Base-by-base conservation (phyloP, 2,113 vertebrate species). In the Etia nguti region DNA sequence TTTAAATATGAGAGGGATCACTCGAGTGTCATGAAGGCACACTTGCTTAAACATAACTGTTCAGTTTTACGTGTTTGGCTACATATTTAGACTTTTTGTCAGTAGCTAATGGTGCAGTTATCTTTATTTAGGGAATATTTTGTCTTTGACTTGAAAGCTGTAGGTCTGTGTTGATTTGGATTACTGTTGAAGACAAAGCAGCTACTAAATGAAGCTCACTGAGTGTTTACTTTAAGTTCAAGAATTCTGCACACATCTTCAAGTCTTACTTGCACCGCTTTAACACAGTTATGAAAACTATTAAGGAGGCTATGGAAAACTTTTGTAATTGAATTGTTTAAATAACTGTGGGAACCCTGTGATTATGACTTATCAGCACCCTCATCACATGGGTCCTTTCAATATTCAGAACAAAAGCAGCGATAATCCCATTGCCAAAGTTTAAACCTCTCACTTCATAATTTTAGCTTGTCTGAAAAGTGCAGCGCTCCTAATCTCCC, bases 341-440 rank as follows among this genome's bases (percentile, higher is more conserved):
- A 90, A 80, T 89, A 70, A 92, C 88, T 89, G 89, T 93, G 91
- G 90, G 93, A 95, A 91, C 92, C 54, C 80, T 87, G 86, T 86
- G 88, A 88, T 88, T 89, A 46, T 82, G 82, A 83, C 31, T 93
- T 89, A 93, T 92, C 90, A 52, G 80, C 90, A 83, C 89, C 88
- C 59, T 86, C 83, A 92, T 92, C 94, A 90, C 86, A 87, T 56
- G 92, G 52, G 22, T 83, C 80, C 82, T 85, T 91, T 84, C 88
- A 81, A 41, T 70, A 50, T 8, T 24, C 83, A 59, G 92, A 94
- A 94, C 92, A 93, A 92, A 92, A 93, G 87, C 88, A 83, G 55
- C 11, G 15, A 80, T 95, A 92, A 95, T 92, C 88, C 90, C 65
- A 7, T 54, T 56, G 83, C 84, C 54, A 60, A 81, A 84, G 75